Evolutionary conservation across 2,797 vertebrate species (phyloP), one percentile per base, ranked within the genome.

Genomic region (Pteronotus mesoamericanus): DNA sequence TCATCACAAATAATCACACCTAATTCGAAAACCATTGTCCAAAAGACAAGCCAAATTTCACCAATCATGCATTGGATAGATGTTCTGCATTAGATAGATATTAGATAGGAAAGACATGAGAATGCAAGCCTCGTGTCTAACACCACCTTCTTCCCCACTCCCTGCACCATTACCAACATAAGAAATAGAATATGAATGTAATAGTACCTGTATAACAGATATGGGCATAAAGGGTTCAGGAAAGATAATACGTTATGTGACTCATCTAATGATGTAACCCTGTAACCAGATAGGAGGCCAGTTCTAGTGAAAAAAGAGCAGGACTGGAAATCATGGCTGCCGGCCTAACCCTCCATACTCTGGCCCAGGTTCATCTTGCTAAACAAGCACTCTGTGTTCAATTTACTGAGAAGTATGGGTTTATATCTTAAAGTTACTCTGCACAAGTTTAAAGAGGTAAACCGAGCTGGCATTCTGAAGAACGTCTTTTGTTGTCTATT

Each of bases 1-100:
- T 95, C 90, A 95, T 96, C 57, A 91, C 71, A 96, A 95, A 93
- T 51, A 95, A 92, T 91, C 74, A 91, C 37, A 94, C 42, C 22
- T 95, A 91, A 95, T 97, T 93, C 90, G 51, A 94, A 97, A 89
- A 74, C 34, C 59, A 96, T 79, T 97, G 79, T 82, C 53, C 89
- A 78, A 94, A 78, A 91, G 66, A 91, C n/a, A 86, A 91, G 42
- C 34, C 55, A 93, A 32, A 95, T 95, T 93, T 94, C 26, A 77
- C 53, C 74, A 71, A 86, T 89, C 37, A 66, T 29, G 29, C 53
- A 77, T 83, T 51, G 87, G 26, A 10, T 93, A 57, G 61, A 89
- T 72, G 16, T 78, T 86, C n/a, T 82, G 12, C 24, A 29, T n/a
- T n/a, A n/a, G n/a, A n/a, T n/a, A n/a, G n/a, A n/a, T n/a, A n/a